phyloP scores from a whole-genome alignment of 2,113 vertebrate genomes.

The Bolborhynchus lineola region DNA sequence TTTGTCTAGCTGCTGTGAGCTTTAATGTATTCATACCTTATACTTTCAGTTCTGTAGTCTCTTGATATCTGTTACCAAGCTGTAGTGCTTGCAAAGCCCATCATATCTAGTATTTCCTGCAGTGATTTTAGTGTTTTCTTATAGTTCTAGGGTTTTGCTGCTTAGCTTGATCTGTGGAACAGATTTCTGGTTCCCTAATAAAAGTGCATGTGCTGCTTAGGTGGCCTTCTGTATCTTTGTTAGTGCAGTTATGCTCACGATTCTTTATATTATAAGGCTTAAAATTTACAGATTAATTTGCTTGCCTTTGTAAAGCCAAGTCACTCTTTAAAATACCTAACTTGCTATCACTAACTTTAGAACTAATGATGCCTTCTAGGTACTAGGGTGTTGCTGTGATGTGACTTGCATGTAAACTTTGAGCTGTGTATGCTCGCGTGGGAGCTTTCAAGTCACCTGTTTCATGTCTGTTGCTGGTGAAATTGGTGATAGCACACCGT shows the following conservation, averaged over 20 bases:
- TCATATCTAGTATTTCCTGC: not conserved
- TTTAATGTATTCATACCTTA: not conserved
- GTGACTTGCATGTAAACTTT: not conserved
- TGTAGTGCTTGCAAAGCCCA: not conserved
- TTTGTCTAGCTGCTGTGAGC: not conserved
- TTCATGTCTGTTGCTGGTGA: not conserved
- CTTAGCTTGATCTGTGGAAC: not conserved
- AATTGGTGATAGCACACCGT: not conserved
- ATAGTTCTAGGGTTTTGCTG: not conserved
- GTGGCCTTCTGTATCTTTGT: not conserved
- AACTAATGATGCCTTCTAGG: not conserved
- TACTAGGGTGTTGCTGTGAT: not conserved
- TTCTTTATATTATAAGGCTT: not conserved
- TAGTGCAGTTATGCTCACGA: not conserved
- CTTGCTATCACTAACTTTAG: not conserved
- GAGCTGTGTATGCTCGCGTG: not conserved
- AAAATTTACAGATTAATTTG: not conserved
- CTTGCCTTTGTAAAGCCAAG: not conserved
- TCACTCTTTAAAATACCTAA: not conserved
- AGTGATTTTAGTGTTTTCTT: not conserved
- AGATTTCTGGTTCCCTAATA: not conserved
- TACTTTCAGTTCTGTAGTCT: not conserved
- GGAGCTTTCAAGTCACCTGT: not conserved
- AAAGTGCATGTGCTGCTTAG: not conserved
- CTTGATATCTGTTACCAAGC: not conserved